Conservation (phyloP, 1,140 invertebrate genomes). For the Heterodera schachtii region DNA sequence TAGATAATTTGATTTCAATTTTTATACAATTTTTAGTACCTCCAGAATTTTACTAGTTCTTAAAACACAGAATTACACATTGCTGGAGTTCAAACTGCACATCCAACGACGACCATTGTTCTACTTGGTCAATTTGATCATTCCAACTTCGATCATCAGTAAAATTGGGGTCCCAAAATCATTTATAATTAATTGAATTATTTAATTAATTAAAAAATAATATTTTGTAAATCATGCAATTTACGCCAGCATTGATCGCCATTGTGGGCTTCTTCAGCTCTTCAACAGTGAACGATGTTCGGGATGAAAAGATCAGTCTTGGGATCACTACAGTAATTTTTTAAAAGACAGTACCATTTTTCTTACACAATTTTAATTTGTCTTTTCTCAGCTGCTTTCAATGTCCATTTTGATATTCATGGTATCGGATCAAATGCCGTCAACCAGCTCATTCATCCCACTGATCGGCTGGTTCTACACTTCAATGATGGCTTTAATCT, state of each 20-base stretch:
- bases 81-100: constrained; percentile 56
- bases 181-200: too few species aligned
- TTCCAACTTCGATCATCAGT: constrained; percentile 56
- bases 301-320: constrained; percentile 59
- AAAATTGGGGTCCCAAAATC: not conserved
- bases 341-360: not conserved
- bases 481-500: constrained; percentile 49
- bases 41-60: too few species aligned
- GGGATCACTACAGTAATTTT: constrained; percentile 47
- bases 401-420: constrained; percentile 58
- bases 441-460: constrained; percentile 48
- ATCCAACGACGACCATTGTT: constrained; percentile 62
- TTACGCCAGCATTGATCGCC: constrained; percentile 49
- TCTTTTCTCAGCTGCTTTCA: constrained; percentile 32
- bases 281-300: constrained; percentile 56
- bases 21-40: too few species aligned
- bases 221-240: too few species aligned
- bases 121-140: constrained; percentile 60
- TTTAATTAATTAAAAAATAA: too few species aligned
- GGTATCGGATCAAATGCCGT: constrained; percentile 54
- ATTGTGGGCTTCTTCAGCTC: constrained; percentile 63
- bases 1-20: too few species aligned
- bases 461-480: constrained; percentile 55
- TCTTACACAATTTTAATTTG: not conserved
- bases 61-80: constrained; percentile 49